Percentiles rank a stretch among this genome's conserved stretches.
phyloP scores from a whole-genome alignment of 2,888 invertebrate species.

The Orthosia gothica region DNA sequence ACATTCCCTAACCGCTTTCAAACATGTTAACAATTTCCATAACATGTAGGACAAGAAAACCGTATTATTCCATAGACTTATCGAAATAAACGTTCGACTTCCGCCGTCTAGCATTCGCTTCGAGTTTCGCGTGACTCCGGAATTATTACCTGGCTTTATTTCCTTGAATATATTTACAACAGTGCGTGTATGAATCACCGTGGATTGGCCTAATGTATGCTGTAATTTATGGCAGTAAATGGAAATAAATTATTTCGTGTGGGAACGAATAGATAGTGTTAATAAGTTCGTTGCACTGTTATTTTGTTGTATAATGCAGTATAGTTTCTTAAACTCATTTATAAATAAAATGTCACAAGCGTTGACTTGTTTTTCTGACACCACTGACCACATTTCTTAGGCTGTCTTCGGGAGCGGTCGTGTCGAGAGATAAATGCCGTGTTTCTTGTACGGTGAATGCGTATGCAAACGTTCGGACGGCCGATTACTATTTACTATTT shows the following conservation, averaged over 20 bases:
- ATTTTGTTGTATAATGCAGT: not conserved
- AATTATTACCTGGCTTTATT: conserved; percentile 68
- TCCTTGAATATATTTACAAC: conserved; percentile 66
- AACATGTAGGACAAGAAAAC: conserved; percentile 52
- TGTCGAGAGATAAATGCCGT: too few relatives aligned
- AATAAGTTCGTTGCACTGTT: conserved; percentile 8
- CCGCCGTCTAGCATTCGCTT: conserved; percentile 65
- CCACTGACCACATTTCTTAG: too few relatives aligned
- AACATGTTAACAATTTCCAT: conserved; percentile 35
- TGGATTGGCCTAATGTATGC: conserved; percentile 61
- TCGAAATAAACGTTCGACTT: conserved; percentile 71
- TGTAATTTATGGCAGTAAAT: conserved; percentile 55
- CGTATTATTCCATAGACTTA: conserved; percentile 66
- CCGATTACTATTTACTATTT: too few relatives aligned
- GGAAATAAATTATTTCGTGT: conserved; percentile 41
- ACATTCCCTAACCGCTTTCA: not conserved
- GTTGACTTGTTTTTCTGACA: too few relatives aligned
- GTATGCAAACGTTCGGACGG: too few relatives aligned
- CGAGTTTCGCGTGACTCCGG: conserved; percentile 72
- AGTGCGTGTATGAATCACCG: conserved; percentile 63
- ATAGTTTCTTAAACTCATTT: not conserved
- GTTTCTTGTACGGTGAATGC: too few relatives aligned
- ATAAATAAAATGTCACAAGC: not conserved
- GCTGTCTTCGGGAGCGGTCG: too few relatives aligned
- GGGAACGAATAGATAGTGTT: conserved; percentile 35